A percentile compares a stretch with the other conserved stretches of the same genome.
These are phyloP conservation scores for Turnix velox DNA, from an alignment of 2,113 vertebrate species.

Conservation along the genomic window DNA sequence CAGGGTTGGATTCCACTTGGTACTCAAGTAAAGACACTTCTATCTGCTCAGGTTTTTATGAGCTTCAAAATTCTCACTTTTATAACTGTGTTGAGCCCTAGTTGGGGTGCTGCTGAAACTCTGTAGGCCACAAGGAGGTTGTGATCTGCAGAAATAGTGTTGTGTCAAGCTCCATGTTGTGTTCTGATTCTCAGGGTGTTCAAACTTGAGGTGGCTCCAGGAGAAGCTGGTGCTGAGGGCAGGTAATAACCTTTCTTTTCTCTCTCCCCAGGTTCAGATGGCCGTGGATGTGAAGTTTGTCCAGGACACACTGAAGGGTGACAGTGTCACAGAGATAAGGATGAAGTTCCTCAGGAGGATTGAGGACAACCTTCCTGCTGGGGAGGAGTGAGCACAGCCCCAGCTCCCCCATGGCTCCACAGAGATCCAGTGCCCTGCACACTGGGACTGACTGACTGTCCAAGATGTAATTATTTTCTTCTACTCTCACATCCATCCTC, in stretches of 20 bases:
- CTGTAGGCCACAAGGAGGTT: not conserved
- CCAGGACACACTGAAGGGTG: slow-evolving; percentile 94
- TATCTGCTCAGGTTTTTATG: not conserved
- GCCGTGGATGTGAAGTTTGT: slow-evolving; percentile 95
- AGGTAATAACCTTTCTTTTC: not conserved
- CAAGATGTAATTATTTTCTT: slow-evolving; percentile 52
- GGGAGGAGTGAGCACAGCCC: slow-evolving; percentile 83
- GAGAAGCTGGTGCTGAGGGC: not conserved
- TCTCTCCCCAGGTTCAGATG: slow-evolving; percentile 91
- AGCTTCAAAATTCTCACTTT: not conserved
- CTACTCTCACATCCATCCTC: slow-evolving; percentile 43
- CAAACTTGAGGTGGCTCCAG: not conserved
- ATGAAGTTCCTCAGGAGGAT: slow-evolving; percentile 98
- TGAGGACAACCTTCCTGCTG: slow-evolving; percentile 95
- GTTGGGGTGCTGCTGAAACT: not conserved
- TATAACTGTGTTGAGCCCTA: not conserved
- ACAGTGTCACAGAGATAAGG: slow-evolving; percentile 93
- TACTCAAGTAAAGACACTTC: not conserved
- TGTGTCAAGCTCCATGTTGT: not conserved
- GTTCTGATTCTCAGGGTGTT: not conserved
- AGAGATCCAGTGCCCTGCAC: slow-evolving; percentile 2
- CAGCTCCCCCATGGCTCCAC: not conserved
- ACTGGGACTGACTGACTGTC: slow-evolving; percentile 55
- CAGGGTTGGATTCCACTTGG: not conserved
- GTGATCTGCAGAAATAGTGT: not conserved